Base-by-base conservation (phyloP, 2,888 invertebrate genomes). In the Hypselothyrea guttata region DNA sequence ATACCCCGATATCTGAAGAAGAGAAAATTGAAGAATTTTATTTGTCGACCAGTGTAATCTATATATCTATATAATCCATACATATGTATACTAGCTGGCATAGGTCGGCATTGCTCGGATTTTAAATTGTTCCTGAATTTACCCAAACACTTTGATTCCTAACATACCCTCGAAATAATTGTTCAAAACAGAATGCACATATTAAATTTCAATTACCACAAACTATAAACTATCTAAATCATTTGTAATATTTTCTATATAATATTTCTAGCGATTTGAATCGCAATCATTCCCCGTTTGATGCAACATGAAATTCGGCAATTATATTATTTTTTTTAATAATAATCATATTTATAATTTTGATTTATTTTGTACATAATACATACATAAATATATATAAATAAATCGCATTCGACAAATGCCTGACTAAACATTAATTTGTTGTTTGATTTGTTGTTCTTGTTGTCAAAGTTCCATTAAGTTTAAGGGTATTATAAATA, bases 371-470 rank as follows among this genome's bases (percentile, higher is more conserved):
- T 47, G 51, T 38, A 54, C 33, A 51, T 38, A 46, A 33, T 45
- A 22, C 9, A 51, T 30, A 62, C 41, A 15, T 28, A 34, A 18
- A 47, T 58, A 44, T 48, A 55, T 58, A 44, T 46, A 55, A 55
- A 52, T 31, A 40, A 58, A 58, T 47, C 51, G 44, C 49, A 59
- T 60, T 65, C 54, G 60, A 47, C 41, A 66, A 65, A 66, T 66
- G 59, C 59, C 54, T 53, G 59, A 59, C 46, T 54, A 55, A 65
- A 38, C 28, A 45, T 40, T 44, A 47, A 35, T 54, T 56, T 5
- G 16, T 30, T 55, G 9, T 37, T 16, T 5, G 1, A 16, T 37
- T 37, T 38, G 0, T 38, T 22, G 4, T 28, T 28, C 1, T 28
- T 7, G 1, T 1, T 34, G 0, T 46, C 34, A 13, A 45, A 15